Base-by-base conservation (phyloP, 2,797 vertebrate species). In the Peromyscus nudipes region DNA sequence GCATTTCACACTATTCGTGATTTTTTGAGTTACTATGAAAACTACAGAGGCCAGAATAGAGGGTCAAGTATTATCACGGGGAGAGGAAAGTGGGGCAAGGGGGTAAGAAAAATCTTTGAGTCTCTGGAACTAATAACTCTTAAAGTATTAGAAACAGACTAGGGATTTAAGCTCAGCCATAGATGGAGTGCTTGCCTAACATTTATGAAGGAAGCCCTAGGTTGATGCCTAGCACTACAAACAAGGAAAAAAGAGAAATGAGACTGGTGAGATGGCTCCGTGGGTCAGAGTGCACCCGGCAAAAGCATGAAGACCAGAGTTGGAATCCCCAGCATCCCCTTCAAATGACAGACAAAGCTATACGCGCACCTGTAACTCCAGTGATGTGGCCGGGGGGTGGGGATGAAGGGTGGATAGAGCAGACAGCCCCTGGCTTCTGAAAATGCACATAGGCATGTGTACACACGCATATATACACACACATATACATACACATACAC, bases 71-170 rank as follows among this genome's bases (percentile, higher is more conserved):
- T 29, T 25, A 52, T 10, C 0, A 25, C 1, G 43, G 83, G 23
- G 40, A 90, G 27, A 82, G 21, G 21, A 34, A 83, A 49, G 13
- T 23, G 43, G 86, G 43, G 49, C 46, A 46, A 46, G 11, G 52
- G 4, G 55, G 29, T 71, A 75, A 92, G 34, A 49, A 80, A 65
- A 65, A 40, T 31, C 52, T 80, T 55, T 67, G 76, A 27, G n/a
- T 82, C 43, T 87, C 67, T 77, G 40, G 17, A 93, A 67, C 40
- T 79, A 40, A 57, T 73, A 84, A 92, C 46, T 92, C 60, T 93
- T 9, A 73, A 89, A 94, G 34, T 49, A 31, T 31, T 73, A 57
- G 4, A 75, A 81, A 1, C 29, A 31, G 5, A 4, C 9, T 76
- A 27, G 21, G 9, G 23, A 2, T 6, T 1, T 29, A n/a, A 90